Evolutionary conservation across 1,140 invertebrate species (phyloP), one percentile per base, ranked within the genome.

Genomic region (Neodiprion lecontei): DNA sequence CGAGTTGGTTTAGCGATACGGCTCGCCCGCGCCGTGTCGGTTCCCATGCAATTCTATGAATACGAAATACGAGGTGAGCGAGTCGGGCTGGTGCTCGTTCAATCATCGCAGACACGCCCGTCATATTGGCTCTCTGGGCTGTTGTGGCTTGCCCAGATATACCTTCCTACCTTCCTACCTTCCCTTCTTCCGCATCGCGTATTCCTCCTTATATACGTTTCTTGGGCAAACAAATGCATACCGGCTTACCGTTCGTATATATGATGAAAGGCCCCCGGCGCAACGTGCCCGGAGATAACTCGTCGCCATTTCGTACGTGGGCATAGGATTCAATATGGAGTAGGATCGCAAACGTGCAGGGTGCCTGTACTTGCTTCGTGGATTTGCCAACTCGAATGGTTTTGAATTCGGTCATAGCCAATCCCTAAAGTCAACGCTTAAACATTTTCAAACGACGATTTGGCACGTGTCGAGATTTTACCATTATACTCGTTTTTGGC

Each of bases 41-140:
- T 85, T 85, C 84, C 81, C 84, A 84, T 77, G 82, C 79, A 80
- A 81, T 84, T 84, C 79, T 85, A 83, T 85, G 84, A 85, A 85
- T 85, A 85, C 83, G 79, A 85, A 85, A 85, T 85, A 84, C 81
- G 82, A 83, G 82, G 84, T 85, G 80, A 79, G 76, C 74, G 75
- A 74, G 76, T 76, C 75, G 76, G 77, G 73, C 49, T 61, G 70
- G 73, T 75, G 61, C 83, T 82, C 82, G 81, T 77, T 84, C 82
- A 81, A 85, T 84, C 83, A 83, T 84, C 81, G 79, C 74, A 79
- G 83, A 84, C 83, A 85, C 83, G 83, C 83, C 83, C 82, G 83
- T 77, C 81, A 82, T 84, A 81, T 84, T 82, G 79, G 81, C 75
- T 40, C 28, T 84, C 82, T 84, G 81, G 14, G 68, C 73, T 17